Conservation (phyloP, 1,140 invertebrate species). For the Habropoda laboriosa region DNA sequence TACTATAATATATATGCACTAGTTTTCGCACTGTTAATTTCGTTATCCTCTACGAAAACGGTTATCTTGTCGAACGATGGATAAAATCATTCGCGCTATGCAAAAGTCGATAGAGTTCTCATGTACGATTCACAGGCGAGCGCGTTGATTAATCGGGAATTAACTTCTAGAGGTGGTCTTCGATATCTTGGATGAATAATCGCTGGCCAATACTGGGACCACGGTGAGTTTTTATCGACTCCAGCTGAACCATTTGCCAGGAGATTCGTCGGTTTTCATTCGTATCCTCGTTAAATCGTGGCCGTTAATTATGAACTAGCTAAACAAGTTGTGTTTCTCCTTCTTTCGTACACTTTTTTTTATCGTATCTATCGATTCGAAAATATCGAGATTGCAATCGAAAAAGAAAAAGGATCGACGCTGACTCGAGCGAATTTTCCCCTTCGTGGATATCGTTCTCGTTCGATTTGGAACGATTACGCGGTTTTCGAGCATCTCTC, state of each 20-base stretch:
- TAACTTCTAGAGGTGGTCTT: background rate
- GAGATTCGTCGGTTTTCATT: background rate
- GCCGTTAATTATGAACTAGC: background rate
- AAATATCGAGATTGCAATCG: background rate
- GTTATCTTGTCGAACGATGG: background rate
- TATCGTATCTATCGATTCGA: background rate
- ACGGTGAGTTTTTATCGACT: slow-evolving; percentile 4
- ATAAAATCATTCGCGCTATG: background rate
- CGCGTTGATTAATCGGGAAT: background rate
- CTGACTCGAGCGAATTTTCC: background rate
- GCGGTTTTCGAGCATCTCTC: slow-evolving; percentile 31
- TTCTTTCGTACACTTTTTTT: too few species aligned
- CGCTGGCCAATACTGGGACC: background rate
- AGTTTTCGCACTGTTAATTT: background rate
- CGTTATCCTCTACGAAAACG: background rate
- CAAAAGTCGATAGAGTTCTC: background rate
- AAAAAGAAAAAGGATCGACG: background rate
- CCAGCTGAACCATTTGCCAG: background rate
- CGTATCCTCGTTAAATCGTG: background rate
- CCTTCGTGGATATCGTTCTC: too few species aligned
- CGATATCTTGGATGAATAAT: slow-evolving; percentile 15
- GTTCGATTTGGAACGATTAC: background rate
- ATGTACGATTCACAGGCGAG: background rate
- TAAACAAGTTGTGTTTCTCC: background rate
- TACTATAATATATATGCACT: too few species aligned